Conservation (phyloP, 1,140 invertebrate species). For the Ephestia elutella region DNA sequence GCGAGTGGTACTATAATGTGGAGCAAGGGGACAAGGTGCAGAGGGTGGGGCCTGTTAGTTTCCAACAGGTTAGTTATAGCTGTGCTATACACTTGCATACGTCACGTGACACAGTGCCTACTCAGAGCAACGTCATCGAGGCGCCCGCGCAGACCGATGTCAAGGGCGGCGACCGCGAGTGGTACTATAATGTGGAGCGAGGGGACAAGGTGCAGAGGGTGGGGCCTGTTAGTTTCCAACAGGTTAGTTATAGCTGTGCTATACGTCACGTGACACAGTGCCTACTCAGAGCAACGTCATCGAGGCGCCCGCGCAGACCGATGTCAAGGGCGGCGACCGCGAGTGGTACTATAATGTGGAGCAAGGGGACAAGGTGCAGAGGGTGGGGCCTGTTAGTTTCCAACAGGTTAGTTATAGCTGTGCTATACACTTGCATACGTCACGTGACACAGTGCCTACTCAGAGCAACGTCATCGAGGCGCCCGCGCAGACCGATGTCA, state of each 20-base stretch:
- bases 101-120: constrained; percentile 79
- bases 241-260: constrained; percentile 77
- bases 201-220: constrained; percentile 86
- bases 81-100: no score
- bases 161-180: constrained; percentile 89
- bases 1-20: constrained; percentile 97
- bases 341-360: constrained; percentile 98
- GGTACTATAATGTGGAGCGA: constrained; percentile 92
- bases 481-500: constrained; percentile 74
- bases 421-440: no score
- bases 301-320: constrained; percentile 82
- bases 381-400: constrained; percentile 92
- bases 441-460: constrained; percentile 80
- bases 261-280: constrained; percentile 76
- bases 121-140: constrained; percentile 97
- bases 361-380: constrained; percentile 82
- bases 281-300: constrained; percentile 96
- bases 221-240: constrained; percentile 91
- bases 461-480: constrained; percentile 97
- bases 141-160: constrained; percentile 77
- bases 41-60: constrained; percentile 90
- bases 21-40: constrained; percentile 84
- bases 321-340: constrained; percentile 80
- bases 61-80: constrained; percentile 80
- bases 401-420: constrained; percentile 78